These are phyloP conservation scores for Ptilodon capucinus DNA, from an alignment of 2,888 invertebrate species.

Conservation along the genomic window DNA sequence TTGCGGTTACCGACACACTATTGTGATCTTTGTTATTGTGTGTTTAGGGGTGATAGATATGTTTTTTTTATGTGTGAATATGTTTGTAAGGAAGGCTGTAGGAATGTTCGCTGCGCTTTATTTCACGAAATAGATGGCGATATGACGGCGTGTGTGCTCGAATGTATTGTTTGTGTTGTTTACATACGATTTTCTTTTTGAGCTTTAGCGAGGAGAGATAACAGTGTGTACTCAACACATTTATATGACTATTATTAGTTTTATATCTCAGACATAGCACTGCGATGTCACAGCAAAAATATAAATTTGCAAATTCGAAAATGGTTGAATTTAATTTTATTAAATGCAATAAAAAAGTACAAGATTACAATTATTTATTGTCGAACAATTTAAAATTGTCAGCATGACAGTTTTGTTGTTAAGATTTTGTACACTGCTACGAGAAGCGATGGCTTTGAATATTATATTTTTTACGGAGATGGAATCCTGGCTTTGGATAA, in stretches of 20 bases:
- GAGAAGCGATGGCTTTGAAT: background rate
- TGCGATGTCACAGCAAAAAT: too few relatives aligned
- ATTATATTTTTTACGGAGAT: too few relatives aligned
- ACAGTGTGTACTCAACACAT: too few relatives aligned
- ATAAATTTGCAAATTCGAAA: background rate
- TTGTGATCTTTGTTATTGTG: constrained; percentile 15
- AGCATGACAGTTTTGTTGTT: background rate
- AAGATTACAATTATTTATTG: too few relatives aligned
- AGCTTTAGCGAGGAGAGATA: background rate
- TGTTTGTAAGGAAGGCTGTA: constrained; percentile 20
- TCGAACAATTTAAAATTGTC: too few relatives aligned
- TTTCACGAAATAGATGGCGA: constrained; percentile 34
- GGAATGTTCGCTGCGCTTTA: constrained; percentile 36
- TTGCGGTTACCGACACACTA: background rate
- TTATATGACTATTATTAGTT: too few relatives aligned
- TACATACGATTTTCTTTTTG: background rate
- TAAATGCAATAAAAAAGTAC: background rate
- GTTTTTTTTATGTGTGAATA: constrained; percentile 3
- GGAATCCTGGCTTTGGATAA: too few relatives aligned
- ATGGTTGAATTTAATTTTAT: background rate
- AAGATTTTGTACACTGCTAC: background rate
- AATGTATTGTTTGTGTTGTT: background rate
- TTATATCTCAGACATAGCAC: too few relatives aligned
- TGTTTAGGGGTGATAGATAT: constrained; percentile 9
- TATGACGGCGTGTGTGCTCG: constrained; percentile 2